These are phyloP conservation scores for Kryphioiulus occultus DNA, from an alignment of 2,888 invertebrate genomes.

Conservation along the genomic window DNA sequence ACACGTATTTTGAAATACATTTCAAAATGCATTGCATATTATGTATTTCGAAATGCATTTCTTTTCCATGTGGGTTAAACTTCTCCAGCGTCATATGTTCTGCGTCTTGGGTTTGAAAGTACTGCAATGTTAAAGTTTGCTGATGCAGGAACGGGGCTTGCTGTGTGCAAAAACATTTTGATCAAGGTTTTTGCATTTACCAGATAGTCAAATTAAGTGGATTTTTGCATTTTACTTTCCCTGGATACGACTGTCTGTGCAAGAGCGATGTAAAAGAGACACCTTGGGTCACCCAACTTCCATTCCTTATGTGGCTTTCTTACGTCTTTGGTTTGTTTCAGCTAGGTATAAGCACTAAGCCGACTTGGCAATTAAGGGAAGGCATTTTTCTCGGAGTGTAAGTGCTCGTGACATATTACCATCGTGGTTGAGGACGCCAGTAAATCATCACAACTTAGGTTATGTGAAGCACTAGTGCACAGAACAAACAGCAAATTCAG, in stretches of 20 bases:
- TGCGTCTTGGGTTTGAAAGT: too few relatives aligned
- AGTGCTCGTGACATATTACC: slow-evolving; percentile 23
- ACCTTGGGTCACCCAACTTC: slow-evolving; percentile 7
- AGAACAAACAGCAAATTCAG: not conserved
- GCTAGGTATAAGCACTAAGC: not conserved
- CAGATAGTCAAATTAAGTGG: too few relatives aligned
- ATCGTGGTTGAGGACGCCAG: not conserved
- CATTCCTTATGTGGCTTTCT: not conserved
- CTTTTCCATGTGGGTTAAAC: too few relatives aligned
- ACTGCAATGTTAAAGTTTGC: too few relatives aligned
- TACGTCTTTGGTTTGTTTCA: not conserved
- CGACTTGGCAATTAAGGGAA: slow-evolving; percentile 12
- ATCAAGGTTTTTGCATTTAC: too few relatives aligned
- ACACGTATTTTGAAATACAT: too few relatives aligned
- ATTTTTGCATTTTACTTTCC: too few relatives aligned
- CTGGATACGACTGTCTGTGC: not conserved
- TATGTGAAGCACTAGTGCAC: not conserved
- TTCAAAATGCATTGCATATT: too few relatives aligned
- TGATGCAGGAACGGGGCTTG: too few relatives aligned
- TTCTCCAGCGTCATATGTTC: too few relatives aligned
- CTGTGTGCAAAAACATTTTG: too few relatives aligned
- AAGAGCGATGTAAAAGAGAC: slow-evolving; percentile 23
- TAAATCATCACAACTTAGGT: not conserved
- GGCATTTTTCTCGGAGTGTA: not conserved
- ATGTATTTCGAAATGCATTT: too few relatives aligned